These are phyloP conservation scores for Sebastolobus alascanus DNA, from an alignment of 2,797 vertebrate genomes.

Conservation along the genomic window DNA sequence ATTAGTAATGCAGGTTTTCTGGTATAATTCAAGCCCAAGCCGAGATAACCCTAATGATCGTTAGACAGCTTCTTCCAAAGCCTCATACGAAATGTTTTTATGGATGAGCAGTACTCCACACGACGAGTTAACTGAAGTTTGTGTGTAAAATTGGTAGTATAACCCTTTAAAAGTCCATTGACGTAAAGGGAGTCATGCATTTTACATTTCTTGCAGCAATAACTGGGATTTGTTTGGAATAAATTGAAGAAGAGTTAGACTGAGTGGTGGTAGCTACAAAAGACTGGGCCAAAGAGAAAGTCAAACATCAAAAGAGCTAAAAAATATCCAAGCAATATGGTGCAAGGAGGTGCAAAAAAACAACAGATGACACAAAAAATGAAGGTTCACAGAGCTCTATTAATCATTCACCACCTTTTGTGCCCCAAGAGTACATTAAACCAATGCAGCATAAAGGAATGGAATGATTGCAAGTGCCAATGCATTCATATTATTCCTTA, in stretches of 20 bases:
- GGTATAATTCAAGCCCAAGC: neutral
- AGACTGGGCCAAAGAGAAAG: neutral
- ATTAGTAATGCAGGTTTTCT: neutral
- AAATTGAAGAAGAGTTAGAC: neutral
- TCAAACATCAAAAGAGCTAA: slow-evolving; percentile 15
- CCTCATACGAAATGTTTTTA: neutral
- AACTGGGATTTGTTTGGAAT: slow-evolving; percentile 3
- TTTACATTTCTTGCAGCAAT: slow-evolving; percentile 24
- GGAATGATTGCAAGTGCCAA: neutral
- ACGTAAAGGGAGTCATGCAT: slow-evolving; percentile 5
- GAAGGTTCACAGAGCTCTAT: neutral
- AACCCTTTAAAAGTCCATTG: neutral
- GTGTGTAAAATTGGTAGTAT: neutral
- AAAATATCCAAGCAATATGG: neutral
- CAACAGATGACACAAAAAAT: neutral
- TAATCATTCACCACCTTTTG: neutral
- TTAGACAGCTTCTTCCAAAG: neutral
- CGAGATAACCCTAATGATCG: neutral
- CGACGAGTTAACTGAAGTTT: neutral
- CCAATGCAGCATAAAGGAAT: neutral
- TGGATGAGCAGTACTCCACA: neutral
- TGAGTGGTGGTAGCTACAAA: neutral
- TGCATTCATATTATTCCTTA: neutral
- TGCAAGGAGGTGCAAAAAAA: slow-evolving; percentile 2
- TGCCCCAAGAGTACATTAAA: neutral